Evolutionary conservation across 2,797 vertebrate genomes (phyloP).

Genomic region (Anguilla anguilla): DNA sequence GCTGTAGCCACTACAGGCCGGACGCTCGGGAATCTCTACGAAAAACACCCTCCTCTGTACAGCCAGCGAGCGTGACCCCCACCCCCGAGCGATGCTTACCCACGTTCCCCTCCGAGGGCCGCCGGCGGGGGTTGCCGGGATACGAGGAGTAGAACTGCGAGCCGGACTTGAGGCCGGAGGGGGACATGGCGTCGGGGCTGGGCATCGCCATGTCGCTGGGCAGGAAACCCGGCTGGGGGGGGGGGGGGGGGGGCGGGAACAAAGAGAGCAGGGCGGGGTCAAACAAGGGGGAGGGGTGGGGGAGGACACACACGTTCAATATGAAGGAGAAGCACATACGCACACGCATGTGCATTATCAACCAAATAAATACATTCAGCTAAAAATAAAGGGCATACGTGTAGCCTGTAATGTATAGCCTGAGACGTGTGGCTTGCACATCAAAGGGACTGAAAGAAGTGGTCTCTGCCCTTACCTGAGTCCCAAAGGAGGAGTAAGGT

Average conservation of each 20-base stretch:
- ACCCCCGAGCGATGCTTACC: slow-evolving; percentile 69
- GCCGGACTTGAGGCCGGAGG: slow-evolving; percentile 84
- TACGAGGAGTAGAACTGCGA: slow-evolving; percentile 91
- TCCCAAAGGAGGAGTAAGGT: slow-evolving; percentile 82
- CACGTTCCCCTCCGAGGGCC: slow-evolving; percentile 85
- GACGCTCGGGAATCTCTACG: not conserved
- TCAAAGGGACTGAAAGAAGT: not conserved
- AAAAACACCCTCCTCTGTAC: not conserved
- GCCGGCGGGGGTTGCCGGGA: slow-evolving; percentile 86
- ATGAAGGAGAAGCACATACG: not conserved
- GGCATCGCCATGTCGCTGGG: slow-evolving; percentile 87
- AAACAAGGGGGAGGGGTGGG: not conserved
- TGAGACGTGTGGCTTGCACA: too few species aligned
- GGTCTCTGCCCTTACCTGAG: slow-evolving; percentile 70
- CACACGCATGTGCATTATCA: slow-evolving; percentile 5
- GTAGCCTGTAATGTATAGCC: too few species aligned
- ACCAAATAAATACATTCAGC: not conserved
- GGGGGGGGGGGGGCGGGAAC: slow-evolving; percentile 5
- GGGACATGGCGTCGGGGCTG: slow-evolving; percentile 89
- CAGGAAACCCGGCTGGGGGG: slow-evolving; percentile 84
- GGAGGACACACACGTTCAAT: not conserved
- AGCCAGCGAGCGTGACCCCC: too few species aligned
- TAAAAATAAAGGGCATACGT: too few species aligned
- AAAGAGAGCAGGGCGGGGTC: not conserved
- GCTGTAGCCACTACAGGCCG: too few species aligned